Percentiles rank a stretch among this genome's conserved stretches.
These are phyloP conservation scores for Hemithea aestivaria DNA, from an alignment of 2,888 invertebrate species.

Conservation along the genomic window DNA sequence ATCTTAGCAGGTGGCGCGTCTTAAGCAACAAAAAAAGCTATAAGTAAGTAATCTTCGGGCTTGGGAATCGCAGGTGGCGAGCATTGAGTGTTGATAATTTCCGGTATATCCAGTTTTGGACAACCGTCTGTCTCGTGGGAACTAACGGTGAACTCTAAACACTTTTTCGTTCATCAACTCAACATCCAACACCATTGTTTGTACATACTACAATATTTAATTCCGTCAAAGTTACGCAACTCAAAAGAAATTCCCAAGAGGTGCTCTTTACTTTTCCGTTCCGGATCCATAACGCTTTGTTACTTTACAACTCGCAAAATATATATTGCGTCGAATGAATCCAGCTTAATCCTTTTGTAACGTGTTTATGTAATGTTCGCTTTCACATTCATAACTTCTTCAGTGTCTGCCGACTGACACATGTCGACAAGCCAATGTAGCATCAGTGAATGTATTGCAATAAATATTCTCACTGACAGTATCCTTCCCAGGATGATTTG, in stretches of 20 bases:
- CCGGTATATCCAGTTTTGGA: conserved; percentile 72
- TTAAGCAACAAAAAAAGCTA: conserved; percentile 30
- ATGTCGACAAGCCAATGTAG: conserved; percentile 12
- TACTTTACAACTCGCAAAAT: conserved; percentile 10
- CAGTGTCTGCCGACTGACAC: conserved; percentile 10
- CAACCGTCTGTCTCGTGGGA: conserved; percentile 65
- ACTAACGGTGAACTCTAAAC: conserved; percentile 49
- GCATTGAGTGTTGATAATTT: conserved; percentile 49
- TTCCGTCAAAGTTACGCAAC: conserved; percentile 18
- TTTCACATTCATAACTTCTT: conserved; percentile 40
- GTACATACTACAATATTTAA: conserved; percentile 8
- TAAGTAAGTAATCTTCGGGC: conserved; percentile 30
- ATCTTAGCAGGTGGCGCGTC: conserved; percentile 26
- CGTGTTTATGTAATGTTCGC: conserved; percentile 49
- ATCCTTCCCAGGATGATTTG: neutral
- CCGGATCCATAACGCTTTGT: conserved; percentile 8
- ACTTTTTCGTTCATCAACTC: conserved; percentile 28
- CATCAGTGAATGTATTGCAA: conserved; percentile 11
- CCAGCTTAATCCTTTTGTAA: conserved; percentile 22
- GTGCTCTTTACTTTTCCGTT: conserved; percentile 8
- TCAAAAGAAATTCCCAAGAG: conserved; percentile 11
- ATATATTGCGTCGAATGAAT: conserved; percentile 9
- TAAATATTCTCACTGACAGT: conserved; percentile 9
- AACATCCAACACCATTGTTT: conserved; percentile 23
- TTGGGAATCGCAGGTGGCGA: conserved; percentile 50